Evolutionary conservation across 2,797 vertebrate species (phyloP).

Genomic region (Mastacembelus armatus): DNA sequence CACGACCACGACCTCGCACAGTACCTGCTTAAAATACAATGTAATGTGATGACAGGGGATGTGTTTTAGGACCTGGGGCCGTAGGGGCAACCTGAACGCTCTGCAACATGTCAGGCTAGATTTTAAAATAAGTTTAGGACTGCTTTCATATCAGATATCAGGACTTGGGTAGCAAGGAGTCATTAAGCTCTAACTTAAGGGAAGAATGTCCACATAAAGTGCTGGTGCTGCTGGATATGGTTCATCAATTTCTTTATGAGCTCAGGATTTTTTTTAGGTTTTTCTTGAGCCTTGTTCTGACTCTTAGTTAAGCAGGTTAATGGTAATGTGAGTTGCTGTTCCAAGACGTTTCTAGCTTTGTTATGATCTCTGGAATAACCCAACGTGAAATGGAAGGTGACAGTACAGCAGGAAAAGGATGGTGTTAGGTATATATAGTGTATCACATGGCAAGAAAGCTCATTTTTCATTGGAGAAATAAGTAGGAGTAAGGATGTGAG

Average conservation of each 20-base stretch:
- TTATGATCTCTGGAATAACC: slow-evolving; percentile 52
- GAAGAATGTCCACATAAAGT: background rate
- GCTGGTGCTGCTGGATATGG: slow-evolving; percentile 10
- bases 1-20: slow-evolving; percentile 97
- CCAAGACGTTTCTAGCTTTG: slow-evolving; percentile 20
- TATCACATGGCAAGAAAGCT: slow-evolving; percentile 76
- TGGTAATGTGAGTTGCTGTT: slow-evolving; percentile 25
- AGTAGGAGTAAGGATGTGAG: slow-evolving; percentile 79
- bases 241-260: background rate
- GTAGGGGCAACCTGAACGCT: slow-evolving; percentile 16
- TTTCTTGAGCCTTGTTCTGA: slow-evolving; percentile 23
- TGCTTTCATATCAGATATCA: slow-evolving; percentile 20
- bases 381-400: slow-evolving; percentile 72
- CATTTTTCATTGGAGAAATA: slow-evolving; percentile 79
- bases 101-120: slow-evolving; percentile 11
- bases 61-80: slow-evolving; percentile 48
- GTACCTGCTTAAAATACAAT: slow-evolving; percentile 98
- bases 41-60: slow-evolving; percentile 72
- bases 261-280: slow-evolving; percentile 16
- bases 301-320: slow-evolving; percentile 12
- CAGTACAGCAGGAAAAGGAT: slow-evolving; percentile 75
- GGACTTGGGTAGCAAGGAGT: slow-evolving; percentile 10
- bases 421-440: slow-evolving; percentile 80
- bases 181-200: background rate
- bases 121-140: slow-evolving; percentile 24